phyloP scores from a whole-genome alignment of 2,113 vertebrate genomes.

The Urocolius indicus region DNA sequence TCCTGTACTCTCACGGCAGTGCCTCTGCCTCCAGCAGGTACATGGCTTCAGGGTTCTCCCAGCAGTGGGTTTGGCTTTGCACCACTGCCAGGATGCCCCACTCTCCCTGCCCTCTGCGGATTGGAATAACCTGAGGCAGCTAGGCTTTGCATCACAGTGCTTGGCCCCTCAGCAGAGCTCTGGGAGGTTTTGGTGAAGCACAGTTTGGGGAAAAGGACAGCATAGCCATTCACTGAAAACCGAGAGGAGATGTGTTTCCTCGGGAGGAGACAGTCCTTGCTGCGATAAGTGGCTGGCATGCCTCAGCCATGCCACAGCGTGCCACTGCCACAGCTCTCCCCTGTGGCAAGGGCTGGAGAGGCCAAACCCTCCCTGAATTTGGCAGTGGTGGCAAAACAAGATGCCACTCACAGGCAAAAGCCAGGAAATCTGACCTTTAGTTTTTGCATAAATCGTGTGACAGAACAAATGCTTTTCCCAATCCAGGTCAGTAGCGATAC shows the following conservation, averaged over 20 bases:
- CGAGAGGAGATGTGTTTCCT: neutral
- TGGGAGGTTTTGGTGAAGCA: neutral
- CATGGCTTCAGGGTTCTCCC: accelerated
- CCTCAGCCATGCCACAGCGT: accelerated
- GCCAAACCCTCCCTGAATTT: neutral
- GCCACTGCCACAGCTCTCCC: neutral
- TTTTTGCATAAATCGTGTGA: neutral
- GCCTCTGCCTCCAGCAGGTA: neutral
- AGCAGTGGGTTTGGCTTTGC: neutral
- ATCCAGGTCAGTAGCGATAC: neutral
- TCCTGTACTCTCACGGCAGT: neutral
- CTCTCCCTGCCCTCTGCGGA: neutral
- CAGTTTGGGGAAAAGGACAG: neutral
- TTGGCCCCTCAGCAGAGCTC: accelerated
- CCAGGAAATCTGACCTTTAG: constrained; percentile 7
- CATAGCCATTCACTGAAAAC: neutral
- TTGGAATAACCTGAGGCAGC: neutral
- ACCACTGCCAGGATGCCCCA: neutral
- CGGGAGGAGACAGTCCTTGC: neutral
- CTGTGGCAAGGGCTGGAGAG: accelerated
- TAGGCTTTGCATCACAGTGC: accelerated
- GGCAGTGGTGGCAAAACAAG: neutral
- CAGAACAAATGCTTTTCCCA: neutral
- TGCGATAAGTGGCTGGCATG: neutral
- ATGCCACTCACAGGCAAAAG: neutral